Base-by-base conservation (phyloP, 2,888 invertebrate genomes). In the Spodoptera littoralis region DNA sequence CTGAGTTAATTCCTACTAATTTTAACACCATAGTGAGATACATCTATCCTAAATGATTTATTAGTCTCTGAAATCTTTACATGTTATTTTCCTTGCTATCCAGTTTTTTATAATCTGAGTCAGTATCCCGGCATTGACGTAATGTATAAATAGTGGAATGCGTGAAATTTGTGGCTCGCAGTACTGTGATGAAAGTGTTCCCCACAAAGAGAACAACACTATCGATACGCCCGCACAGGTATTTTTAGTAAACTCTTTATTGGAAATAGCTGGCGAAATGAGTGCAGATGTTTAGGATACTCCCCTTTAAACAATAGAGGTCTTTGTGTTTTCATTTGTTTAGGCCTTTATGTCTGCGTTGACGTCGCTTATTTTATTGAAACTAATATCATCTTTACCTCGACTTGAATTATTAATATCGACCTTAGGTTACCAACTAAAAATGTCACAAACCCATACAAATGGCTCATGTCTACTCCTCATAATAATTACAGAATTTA, bases 121-220 rank as follows among this genome's bases (percentile, higher is more conserved):
- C 52, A 41, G 45, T 53, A 50, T 47, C 57, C 52, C 61, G 61
- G 74, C 70, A 70, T 58, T 65, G 51, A 70, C 41, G 72, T 70
- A 69, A 76, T 77, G 63, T 79, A 73, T 75, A 75, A 70, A 75
- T 71, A 74, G 70, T 54, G 77, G 79, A 81, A 81, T 81, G 73
- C 70, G 79, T 75, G 70, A 80, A 79, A 79, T 79, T 70, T 69
- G 63, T 59, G 65, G 71, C 58, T 54, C 65, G 57, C 63, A 60
- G 57, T 59, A 41, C 50, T 59, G 30, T 18, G 59, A 68, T 68
- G 52, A 60, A 66, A 65, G 58, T 71, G 56, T 54, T 62, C 60
- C 24, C 13, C 36, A 71, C 71, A 73, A 76, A 77, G 69, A 65
- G 70, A 60, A 73, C 55, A 60, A 49, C 58, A 63, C 48, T 61